phyloP scores from a whole-genome alignment of 2,113 vertebrate species.

The Vireo altiloquus region DNA sequence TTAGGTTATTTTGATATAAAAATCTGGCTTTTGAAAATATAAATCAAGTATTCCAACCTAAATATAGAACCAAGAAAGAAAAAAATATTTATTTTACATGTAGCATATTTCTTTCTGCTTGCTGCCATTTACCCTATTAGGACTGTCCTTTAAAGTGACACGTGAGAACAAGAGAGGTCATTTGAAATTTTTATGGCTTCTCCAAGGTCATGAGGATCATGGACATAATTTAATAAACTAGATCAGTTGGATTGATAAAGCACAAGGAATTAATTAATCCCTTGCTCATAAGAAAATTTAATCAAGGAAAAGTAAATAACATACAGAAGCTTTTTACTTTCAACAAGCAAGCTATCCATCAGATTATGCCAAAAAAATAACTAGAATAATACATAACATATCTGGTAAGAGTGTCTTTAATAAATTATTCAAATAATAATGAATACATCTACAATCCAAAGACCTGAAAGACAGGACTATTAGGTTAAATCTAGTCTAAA shows the following conservation, averaged over 20 bases:
- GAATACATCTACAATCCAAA: not conserved
- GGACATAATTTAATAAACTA: not conserved
- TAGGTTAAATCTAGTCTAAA: not conserved
- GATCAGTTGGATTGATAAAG: not conserved
- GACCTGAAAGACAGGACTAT: not conserved
- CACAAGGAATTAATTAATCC: not conserved
- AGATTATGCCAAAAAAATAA: not conserved
- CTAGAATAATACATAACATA: not conserved
- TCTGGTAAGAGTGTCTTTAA: not conserved
- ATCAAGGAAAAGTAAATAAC: not conserved
- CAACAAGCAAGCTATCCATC: not conserved
- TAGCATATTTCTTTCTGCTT: not conserved
- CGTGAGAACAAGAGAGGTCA: not conserved
- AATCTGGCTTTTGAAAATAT: not conserved
- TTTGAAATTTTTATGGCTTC: not conserved
- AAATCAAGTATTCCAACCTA: not conserved
- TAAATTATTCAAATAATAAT: not conserved
- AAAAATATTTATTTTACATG: not conserved
- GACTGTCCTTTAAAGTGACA: not conserved
- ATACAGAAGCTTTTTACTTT: not conserved
- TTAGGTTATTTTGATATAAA: not conserved
- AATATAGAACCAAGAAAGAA: not conserved
- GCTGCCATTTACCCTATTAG: not conserved
- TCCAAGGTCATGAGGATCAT: not conserved
- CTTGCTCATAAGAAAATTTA: not conserved